A percentile compares a stretch with the other conserved stretches of the same genome.
These are phyloP conservation scores for Clarias fuscus DNA, from an alignment of 2,797 vertebrate genomes.

Conservation along the genomic window DNA sequence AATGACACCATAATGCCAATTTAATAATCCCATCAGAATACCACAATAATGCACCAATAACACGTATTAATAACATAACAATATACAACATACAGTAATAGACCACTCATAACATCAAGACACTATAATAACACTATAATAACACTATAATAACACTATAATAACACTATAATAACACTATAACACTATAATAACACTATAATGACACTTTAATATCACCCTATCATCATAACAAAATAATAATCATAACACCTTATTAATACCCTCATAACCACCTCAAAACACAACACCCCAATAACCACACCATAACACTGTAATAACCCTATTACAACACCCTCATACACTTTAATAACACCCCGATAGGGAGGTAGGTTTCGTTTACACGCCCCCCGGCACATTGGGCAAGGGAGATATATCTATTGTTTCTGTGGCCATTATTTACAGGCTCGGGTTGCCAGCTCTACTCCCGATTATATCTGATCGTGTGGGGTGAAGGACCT, in stretches of 20 bases:
- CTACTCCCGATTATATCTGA: too few relatives aligned
- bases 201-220: neutral
- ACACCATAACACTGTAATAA: neutral
- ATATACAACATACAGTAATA: neutral
- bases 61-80: neutral
- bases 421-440: too few relatives aligned
- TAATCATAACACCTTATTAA: neutral
- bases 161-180: neutral
- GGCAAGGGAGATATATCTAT: too few relatives aligned
- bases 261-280: neutral
- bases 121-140: neutral
- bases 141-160: neutral
- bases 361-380: too few relatives aligned
- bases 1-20: neutral
- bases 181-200: neutral
- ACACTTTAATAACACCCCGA: neutral
- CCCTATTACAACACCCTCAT: neutral
- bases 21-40: neutral
- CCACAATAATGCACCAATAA: neutral
- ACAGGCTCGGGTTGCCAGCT: too few relatives aligned
- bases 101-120: too few relatives aligned
- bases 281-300: too few relatives aligned
- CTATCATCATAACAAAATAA: too few relatives aligned
- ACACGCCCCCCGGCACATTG: too few relatives aligned
- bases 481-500: too few relatives aligned